Conservation (phyloP, 1,140 invertebrate species). For the Bombus picipes region DNA sequence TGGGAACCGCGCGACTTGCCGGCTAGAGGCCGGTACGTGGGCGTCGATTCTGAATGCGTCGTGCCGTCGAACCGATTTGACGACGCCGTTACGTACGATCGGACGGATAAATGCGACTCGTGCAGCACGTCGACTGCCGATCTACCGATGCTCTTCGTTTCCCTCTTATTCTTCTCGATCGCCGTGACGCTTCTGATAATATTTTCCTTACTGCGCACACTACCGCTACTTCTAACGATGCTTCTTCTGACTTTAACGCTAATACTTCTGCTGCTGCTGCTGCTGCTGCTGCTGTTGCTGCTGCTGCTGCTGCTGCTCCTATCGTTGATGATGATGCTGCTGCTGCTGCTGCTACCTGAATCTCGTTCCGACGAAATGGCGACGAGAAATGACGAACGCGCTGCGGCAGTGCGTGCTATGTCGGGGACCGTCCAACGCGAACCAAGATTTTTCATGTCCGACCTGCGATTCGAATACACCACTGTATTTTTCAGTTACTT, state of each 20-base stretch:
- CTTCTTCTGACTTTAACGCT: conserved; percentile 25
- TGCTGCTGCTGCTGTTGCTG: conserved; percentile 5
- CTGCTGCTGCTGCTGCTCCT: conserved; percentile 43
- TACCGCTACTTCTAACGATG: conserved; percentile 19
- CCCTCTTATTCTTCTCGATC: conserved; percentile 62
- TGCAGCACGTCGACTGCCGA: conserved; percentile 73
- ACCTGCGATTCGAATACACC: conserved; percentile 66
- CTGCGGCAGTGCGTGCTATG: conserved; percentile 83
- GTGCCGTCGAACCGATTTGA: conserved; percentile 61
- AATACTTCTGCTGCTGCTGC: conserved; percentile 28
- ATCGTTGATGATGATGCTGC: conserved; percentile 31
- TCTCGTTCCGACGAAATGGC: conserved; percentile 76
- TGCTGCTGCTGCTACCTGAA: conserved; percentile 62
- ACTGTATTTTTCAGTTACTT: not conserved
- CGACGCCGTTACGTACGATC: conserved; percentile 77
- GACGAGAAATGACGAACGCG: conserved; percentile 81
- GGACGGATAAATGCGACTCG: conserved; percentile 79
- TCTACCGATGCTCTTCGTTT: conserved; percentile 57
- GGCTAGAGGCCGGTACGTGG: conserved; percentile 59
- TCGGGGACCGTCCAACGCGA: conserved; percentile 82
- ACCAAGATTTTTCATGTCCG: conserved; percentile 84
- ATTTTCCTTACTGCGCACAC: conserved; percentile 34
- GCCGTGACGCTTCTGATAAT: conserved; percentile 56
- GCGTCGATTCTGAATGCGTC: conserved; percentile 66
- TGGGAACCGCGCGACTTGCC: conserved; percentile 62